Base-by-base conservation (phyloP, 2,888 invertebrate species). In the Litoditis marina region DNA sequence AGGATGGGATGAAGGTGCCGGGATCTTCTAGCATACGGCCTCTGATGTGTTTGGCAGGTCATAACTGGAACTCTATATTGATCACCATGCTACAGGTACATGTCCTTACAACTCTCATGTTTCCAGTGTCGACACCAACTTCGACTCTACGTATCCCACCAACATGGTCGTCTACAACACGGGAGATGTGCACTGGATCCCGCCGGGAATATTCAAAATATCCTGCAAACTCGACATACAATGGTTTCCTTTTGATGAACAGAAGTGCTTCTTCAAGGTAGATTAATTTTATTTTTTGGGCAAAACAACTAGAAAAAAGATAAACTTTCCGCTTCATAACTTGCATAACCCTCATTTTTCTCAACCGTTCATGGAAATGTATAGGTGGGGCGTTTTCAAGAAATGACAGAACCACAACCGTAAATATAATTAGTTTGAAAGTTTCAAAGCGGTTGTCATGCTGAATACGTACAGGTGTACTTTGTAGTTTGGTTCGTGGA, bases 181-280 rank as follows among this genome's bases (percentile, higher is more conserved):
- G 86, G 96, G 96, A 76, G 91, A 91, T 79, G 94, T 94, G 84
- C 88, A 92, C 76, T 96, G 95, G 88, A 91, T 98, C 82, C 96
- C 96, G 78, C 96, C 96, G 59, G 82, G 81, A 46, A 82, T 82
- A 6, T 82, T 82, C 68, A 80, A 81, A 51, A 77, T 80, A 36
- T 73, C 71, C 79, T 96, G 95, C 88, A 93, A 94, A 67, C 73
- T 75, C 47, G 75, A 75, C 59, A 75, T 71, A 44, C 73, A 69
- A 50, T 80, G 78, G 79, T 80, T 81, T 65, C 80, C 80, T 8
- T 79, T 81, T 52, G 80, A 81, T 85, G 94, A 95, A 86, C 96
- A 96, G 51, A 66, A 71, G 16, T 82, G 82, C 60, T 78, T 78
- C 51, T 76, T 82, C 65, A 82, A 82, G 64, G 76, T 77, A 7